Percentiles rank a stretch among this genome's conserved stretches.
phyloP scores from a whole-genome alignment of 2,888 invertebrate species.

The Archips crataeganus region DNA sequence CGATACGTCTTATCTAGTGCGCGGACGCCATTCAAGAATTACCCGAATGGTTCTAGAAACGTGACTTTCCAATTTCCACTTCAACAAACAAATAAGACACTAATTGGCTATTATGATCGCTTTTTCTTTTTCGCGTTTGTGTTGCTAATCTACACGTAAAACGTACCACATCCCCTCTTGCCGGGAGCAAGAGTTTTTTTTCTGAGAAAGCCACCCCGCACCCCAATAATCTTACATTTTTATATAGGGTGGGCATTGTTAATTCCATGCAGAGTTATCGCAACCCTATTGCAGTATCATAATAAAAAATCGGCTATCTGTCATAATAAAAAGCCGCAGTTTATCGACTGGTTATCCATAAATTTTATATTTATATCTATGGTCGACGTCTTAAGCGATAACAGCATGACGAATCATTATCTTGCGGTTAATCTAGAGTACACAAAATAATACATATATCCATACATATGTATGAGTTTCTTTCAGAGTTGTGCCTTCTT shows the following conservation, averaged over 20 bases:
- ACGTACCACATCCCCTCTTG: too few relatives aligned
- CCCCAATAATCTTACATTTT: neutral
- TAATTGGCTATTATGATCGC: too few relatives aligned
- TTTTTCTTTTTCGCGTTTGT: too few relatives aligned
- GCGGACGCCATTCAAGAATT: too few relatives aligned
- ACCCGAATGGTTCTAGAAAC: too few relatives aligned
- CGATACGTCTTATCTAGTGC: too few relatives aligned
- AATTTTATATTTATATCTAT: slow-evolving; percentile 16
- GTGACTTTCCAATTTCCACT: too few relatives aligned
- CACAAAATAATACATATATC: neutral
- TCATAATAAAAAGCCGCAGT: slow-evolving; percentile 5
- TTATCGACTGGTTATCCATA: slow-evolving; percentile 22
- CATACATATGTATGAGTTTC: neutral
- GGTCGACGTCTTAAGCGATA: slow-evolving; percentile 10
- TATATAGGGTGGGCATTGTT: neutral
- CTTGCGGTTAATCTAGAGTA: slow-evolving; percentile 8
- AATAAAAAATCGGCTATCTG: slow-evolving; percentile 18
- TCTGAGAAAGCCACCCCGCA: too few relatives aligned
- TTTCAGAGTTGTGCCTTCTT: too few relatives aligned
- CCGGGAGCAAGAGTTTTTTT: too few relatives aligned
- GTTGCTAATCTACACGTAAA: too few relatives aligned
- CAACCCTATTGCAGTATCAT: slow-evolving; percentile 19
- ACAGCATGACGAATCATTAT: slow-evolving; percentile 3
- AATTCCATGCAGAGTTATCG: neutral
- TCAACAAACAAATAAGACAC: too few relatives aligned